These are phyloP conservation scores for Penaeus japonicus DNA, from an alignment of 1,140 invertebrate genomes.

Conservation along the genomic window DNA sequence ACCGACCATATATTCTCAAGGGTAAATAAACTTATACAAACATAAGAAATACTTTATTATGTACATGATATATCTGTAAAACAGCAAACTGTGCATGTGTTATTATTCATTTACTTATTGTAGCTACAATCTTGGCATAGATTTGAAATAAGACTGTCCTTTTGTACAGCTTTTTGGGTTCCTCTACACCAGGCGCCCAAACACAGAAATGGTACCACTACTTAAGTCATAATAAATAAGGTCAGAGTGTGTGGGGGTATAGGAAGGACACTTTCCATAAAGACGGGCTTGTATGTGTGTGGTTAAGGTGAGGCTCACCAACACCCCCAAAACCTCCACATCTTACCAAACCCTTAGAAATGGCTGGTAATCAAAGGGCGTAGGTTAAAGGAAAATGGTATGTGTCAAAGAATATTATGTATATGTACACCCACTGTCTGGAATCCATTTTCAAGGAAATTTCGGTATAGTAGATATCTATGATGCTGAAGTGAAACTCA, in stretches of 20 bases:
- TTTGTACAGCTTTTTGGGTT: constrained; percentile 52
- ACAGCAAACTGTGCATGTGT: constrained; percentile 56
- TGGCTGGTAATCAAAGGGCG: too few species aligned
- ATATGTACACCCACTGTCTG: too few species aligned
- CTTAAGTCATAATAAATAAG: constrained; percentile 47
- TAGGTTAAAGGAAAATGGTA: too few species aligned
- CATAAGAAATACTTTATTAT: constrained; percentile 57
- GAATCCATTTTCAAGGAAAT: too few species aligned
- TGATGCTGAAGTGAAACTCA: too few species aligned
- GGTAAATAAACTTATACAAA: background rate
- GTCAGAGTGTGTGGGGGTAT: constrained; percentile 27
- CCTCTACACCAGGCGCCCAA: constrained; percentile 50
- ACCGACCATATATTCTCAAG: background rate
- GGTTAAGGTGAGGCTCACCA: background rate
- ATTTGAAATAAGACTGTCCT: constrained; percentile 56
- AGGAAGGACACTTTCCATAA: constrained; percentile 52
- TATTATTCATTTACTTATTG: constrained; percentile 54
- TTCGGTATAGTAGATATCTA: too few species aligned
- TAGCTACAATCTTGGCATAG: constrained; percentile 56
- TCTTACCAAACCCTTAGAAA: background rate
- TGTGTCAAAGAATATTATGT: too few species aligned
- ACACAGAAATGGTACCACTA: constrained; percentile 50
- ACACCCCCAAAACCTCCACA: background rate
- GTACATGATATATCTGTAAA: constrained; percentile 57
- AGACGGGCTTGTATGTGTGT: constrained; percentile 24